These are phyloP conservation scores for Malachius bipustulatus DNA, from an alignment of 2,888 invertebrate genomes.

Conservation along the genomic window DNA sequence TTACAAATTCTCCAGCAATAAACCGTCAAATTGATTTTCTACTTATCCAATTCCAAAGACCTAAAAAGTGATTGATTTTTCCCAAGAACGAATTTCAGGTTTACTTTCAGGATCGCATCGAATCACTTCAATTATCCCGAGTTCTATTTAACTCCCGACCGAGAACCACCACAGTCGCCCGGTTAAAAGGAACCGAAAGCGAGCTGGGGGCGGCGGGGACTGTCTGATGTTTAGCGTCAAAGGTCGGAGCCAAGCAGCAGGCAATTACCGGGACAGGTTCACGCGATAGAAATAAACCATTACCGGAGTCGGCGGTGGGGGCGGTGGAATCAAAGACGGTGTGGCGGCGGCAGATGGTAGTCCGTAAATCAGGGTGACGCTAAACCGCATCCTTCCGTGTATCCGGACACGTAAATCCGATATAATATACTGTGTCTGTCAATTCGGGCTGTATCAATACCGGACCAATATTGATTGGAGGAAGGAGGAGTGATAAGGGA, in stretches of 20 bases:
- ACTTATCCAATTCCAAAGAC: too few species aligned
- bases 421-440: constrained; percentile 32
- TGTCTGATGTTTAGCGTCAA: too few species aligned
- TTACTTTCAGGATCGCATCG: too few species aligned
- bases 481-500: constrained; percentile 19
- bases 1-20: too few species aligned
- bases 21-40: too few species aligned
- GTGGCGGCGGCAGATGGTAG: constrained; percentile 14
- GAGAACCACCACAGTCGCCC: too few species aligned
- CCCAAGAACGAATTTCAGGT: too few species aligned
- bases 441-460: constrained; percentile 32
- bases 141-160: too few species aligned
- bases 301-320: not conserved
- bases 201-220: constrained; percentile 2
- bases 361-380: constrained; percentile 31
- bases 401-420: constrained; percentile 33
- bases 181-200: too few species aligned
- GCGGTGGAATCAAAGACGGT: constrained; percentile 4
- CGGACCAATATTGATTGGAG: constrained; percentile 29
- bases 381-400: constrained; percentile 31
- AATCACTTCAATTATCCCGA: too few species aligned
- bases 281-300: constrained; percentile 2
- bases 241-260: too few species aligned
- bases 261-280: not conserved
- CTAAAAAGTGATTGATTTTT: too few species aligned